Percentiles rank a stretch among this genome's conserved stretches.
Evolutionary conservation across 64 coral and sea anemone genomes (phyloP).

Genomic region (Pocillopora verrucosa): DNA sequence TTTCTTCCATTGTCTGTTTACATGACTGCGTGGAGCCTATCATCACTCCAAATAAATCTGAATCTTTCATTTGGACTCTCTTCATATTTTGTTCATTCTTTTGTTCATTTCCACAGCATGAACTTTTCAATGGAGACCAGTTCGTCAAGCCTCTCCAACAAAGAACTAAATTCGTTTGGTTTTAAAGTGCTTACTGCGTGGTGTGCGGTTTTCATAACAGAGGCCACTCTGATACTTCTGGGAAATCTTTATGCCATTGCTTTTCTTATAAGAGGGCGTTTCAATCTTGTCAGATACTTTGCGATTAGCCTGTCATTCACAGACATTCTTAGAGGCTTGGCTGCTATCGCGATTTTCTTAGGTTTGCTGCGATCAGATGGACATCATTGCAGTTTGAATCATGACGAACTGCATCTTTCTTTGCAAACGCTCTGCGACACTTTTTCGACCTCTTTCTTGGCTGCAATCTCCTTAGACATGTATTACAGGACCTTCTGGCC

Average conservation of each 20-base stretch:
- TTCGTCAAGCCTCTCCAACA: neutral
- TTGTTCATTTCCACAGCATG: neutral
- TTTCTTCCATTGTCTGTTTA: too few species aligned
- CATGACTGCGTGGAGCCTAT: too few species aligned
- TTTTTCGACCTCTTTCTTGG: neutral
- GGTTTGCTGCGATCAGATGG: neutral
- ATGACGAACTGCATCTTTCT: neutral
- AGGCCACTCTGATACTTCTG: neutral
- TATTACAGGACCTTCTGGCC: conserved; percentile 25
- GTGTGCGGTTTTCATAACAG: neutral
- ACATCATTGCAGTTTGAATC: neutral
- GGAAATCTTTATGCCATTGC: neutral
- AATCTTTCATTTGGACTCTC: too few species aligned
- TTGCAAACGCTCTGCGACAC: neutral
- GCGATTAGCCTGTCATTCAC: conserved; percentile 2
- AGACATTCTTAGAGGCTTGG: conserved; percentile 3
- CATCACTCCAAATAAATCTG: too few species aligned
- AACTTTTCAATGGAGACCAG: neutral
- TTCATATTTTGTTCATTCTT: neutral
- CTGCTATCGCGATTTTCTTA: neutral
- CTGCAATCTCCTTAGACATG: conserved; percentile 32
- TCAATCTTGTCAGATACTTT: conserved; percentile 30
- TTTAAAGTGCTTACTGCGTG: neutral
- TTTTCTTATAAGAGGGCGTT: conserved; percentile 2
- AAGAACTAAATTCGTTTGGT: neutral